phyloP scores from a whole-genome alignment of 2,888 invertebrate species.

The Pachydiplax longipennis region DNA sequence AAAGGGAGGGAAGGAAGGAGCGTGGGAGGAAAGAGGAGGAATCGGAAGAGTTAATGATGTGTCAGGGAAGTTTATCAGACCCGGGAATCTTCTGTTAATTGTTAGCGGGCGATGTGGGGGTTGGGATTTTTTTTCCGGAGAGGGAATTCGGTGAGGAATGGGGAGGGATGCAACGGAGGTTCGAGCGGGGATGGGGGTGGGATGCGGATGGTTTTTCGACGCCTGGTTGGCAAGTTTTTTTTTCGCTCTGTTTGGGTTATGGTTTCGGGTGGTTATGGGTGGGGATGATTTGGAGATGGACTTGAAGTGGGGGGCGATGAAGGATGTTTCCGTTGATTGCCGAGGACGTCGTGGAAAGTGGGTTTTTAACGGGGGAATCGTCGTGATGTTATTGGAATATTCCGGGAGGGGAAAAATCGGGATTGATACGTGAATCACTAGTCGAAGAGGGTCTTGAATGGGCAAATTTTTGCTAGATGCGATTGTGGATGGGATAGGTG shows the following conservation, averaged over 20 bases:
- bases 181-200: not conserved
- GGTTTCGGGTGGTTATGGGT: not conserved
- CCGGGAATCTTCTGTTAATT: conserved; percentile 43
- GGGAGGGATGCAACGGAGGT: not conserved
- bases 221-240: not conserved
- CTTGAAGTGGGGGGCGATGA: not conserved
- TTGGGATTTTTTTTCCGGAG: not conserved
- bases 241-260: not conserved
- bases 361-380: not conserved
- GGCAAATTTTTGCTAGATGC: too few species aligned
- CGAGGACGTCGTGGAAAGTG: not conserved
- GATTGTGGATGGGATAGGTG: too few species aligned
- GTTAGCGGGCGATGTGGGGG: conserved; percentile 10
- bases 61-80: conserved; percentile 41
- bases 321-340: conserved; percentile 11
- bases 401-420: not conserved
- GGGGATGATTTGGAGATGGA: not conserved
- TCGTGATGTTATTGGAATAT: not conserved
- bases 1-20: not conserved
- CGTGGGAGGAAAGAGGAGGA: not conserved
- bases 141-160: not conserved
- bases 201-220: conserved; percentile 27
- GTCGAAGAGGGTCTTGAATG: too few species aligned
- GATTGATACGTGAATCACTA: not conserved
- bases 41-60: conserved; percentile 44